phyloP scores from a whole-genome alignment of 1,140 invertebrate species.

The Aphelenchoides avenae region DNA sequence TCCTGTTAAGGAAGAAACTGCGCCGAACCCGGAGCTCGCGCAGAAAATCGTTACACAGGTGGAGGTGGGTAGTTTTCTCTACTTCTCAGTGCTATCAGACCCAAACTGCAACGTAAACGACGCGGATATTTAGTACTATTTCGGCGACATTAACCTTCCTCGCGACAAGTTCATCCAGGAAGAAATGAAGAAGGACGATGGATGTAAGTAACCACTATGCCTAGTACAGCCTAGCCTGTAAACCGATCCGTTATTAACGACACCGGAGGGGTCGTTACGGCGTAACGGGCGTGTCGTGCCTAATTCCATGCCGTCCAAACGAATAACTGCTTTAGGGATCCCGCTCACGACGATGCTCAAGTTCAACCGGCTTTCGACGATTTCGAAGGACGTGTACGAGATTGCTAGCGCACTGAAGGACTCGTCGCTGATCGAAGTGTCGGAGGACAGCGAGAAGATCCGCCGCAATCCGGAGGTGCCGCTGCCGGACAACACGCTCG shows the following conservation, averaged over 20 bases:
- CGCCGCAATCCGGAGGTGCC: slow-evolving; percentile 72
- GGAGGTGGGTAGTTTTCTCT: too few relatives aligned
- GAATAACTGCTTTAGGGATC: slow-evolving; percentile 65
- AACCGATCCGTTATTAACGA: not conserved
- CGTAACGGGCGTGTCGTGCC: too few relatives aligned
- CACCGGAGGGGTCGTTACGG: not conserved
- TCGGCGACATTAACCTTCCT: slow-evolving; percentile 80
- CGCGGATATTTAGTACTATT: slow-evolving; percentile 74
- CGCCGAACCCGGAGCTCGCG: too few relatives aligned
- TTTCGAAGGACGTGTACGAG: slow-evolving; percentile 69
- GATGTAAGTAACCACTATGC: slow-evolving; percentile 70
- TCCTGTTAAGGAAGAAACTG: too few relatives aligned
- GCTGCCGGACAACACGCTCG: slow-evolving; percentile 77
- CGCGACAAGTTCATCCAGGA: slow-evolving; percentile 82
- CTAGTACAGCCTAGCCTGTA: too few relatives aligned
- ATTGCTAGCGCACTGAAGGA: slow-evolving; percentile 75
- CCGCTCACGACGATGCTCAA: slow-evolving; percentile 75
- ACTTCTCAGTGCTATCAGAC: too few relatives aligned
- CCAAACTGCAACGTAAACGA: too few relatives aligned
- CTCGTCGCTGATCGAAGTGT: slow-evolving; percentile 72
- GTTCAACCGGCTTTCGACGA: slow-evolving; percentile 76
- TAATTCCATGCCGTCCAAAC: not conserved
- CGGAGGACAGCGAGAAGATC: slow-evolving; percentile 76
- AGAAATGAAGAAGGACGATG: slow-evolving; percentile 76
- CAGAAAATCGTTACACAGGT: too few relatives aligned